Evolutionary conservation across 2,888 invertebrate species (phyloP).

Genomic region (Troides aeacus): DNA sequence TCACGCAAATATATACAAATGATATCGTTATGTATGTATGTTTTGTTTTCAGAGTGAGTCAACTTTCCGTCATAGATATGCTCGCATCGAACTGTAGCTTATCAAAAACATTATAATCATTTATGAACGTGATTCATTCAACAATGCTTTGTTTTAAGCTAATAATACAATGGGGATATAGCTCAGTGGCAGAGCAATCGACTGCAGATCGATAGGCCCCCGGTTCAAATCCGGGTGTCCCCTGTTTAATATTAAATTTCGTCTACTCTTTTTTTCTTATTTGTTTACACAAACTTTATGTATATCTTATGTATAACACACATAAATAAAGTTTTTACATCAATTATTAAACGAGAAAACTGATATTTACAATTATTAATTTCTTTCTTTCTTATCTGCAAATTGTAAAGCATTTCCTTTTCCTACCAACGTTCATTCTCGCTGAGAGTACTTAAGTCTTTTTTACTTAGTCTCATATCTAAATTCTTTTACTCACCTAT

Average conservation of each 20-base stretch:
- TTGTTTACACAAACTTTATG: too few species aligned
- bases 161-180: constrained; percentile 31
- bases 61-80: constrained; percentile 13
- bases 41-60: constrained; percentile 2
- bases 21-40: not conserved
- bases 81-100: not conserved
- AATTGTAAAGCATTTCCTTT: too few species aligned
- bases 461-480: not conserved
- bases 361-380: too few species aligned
- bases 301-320: too few species aligned
- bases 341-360: too few species aligned
- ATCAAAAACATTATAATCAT: not conserved
- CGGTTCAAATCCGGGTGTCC: constrained; percentile 77
- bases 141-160: not conserved
- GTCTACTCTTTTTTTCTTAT: too few species aligned
- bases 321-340: too few species aligned
- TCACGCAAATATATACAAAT: not conserved
- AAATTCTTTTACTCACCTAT: constrained; percentile 81
- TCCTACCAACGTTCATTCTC: too few species aligned
- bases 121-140: not conserved
- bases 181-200: constrained; percentile 71
- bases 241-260: constrained; percentile 35
- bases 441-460: not conserved
- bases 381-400: too few species aligned
- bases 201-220: constrained; percentile 79